phyloP scores from a whole-genome alignment of 1,140 invertebrate species.

The Drosophila repleta region DNA sequence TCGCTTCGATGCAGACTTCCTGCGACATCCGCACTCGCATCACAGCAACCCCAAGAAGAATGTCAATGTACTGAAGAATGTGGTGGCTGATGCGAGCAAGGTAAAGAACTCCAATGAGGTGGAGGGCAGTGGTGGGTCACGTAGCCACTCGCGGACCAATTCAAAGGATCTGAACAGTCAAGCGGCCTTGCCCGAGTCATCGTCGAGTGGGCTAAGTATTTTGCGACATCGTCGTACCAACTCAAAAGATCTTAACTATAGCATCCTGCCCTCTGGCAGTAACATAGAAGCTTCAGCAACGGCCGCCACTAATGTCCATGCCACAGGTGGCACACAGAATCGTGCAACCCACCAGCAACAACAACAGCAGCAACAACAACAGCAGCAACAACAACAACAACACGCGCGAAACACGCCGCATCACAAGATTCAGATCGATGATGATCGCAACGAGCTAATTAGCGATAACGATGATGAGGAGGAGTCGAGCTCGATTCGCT shows the following conservation, averaged over 20 bases:
- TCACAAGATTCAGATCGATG: constrained; percentile 82
- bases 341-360: constrained; percentile 3
- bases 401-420: constrained; percentile 69
- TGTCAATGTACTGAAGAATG: constrained; percentile 78
- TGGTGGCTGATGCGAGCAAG: constrained; percentile 57
- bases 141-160: constrained; percentile 85
- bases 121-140: constrained; percentile 51
- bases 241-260: constrained; percentile 84
- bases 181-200: constrained; percentile 1
- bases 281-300: constrained; percentile 1
- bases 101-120: constrained; percentile 80
- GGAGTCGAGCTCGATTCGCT: constrained; percentile 38
- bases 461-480: constrained; percentile 56
- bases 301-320: constrained; percentile 13
- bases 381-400: constrained; percentile 39
- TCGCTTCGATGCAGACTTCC: constrained; percentile 80
- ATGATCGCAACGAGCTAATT: constrained; percentile 79
- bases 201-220: constrained; percentile 83
- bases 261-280: constrained; percentile 42
- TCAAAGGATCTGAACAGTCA: constrained; percentile 85
- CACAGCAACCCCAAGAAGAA: constrained; percentile 75
- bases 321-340: constrained; percentile 3
- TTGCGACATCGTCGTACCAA: constrained; percentile 86
- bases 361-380: constrained; percentile 27
- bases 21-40: constrained; percentile 67